Evolutionary conservation across 2,888 invertebrate species (phyloP).

Genomic region (Tenthredo notha): DNA sequence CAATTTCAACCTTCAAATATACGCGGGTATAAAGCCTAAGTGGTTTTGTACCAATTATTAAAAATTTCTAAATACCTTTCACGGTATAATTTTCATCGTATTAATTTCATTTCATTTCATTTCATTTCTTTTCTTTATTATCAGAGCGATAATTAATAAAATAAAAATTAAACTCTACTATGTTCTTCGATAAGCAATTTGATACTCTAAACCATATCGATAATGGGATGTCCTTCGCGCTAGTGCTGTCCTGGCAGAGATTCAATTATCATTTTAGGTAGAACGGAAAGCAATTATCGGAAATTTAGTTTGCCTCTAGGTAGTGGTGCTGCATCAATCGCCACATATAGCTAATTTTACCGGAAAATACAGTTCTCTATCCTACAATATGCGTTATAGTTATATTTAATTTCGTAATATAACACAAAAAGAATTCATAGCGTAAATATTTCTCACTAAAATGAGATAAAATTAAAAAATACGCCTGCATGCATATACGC

Average conservation of each 20-base stretch:
- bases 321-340: conserved; percentile 7
- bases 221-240: conserved; percentile 27
- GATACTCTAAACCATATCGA: conserved; percentile 7
- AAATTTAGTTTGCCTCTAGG: conserved; percentile 71
- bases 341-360: conserved; percentile 5
- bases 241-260: conserved; percentile 62
- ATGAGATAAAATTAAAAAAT: background rate
- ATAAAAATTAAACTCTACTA: background rate
- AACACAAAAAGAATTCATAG: background rate
- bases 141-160: background rate
- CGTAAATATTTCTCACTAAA: background rate
- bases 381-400: too few relatives aligned
- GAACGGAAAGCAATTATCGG: conserved; percentile 76
- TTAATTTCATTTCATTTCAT: background rate
- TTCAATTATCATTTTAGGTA: conserved; percentile 77
- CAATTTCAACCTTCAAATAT: background rate
- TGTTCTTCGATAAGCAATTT: background rate
- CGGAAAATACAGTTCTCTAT: background rate
- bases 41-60: background rate
- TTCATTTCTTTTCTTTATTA: background rate
- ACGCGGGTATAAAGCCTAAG: background rate
- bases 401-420: background rate
- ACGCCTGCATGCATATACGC: background rate
- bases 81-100: background rate
- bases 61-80: background rate